Conservation (phyloP, 2,797 vertebrate genomes). For the Mormyrops attenuatus region DNA sequence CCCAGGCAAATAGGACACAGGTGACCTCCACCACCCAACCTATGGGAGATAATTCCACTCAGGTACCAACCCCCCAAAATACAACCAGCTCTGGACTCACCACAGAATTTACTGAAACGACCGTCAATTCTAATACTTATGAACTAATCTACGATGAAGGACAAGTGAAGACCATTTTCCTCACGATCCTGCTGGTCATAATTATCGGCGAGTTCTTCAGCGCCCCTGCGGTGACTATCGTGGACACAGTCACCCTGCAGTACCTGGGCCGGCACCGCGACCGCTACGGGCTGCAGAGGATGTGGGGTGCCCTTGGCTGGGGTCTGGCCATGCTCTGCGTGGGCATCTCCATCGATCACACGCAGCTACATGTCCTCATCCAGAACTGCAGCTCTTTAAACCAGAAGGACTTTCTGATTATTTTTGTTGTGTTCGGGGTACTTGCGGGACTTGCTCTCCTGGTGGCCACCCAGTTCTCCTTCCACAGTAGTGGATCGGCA, state of each 20-base stretch:
- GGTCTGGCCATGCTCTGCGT: constrained; percentile 91
- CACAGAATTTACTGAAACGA: constrained; percentile 23
- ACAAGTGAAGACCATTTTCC: constrained; percentile 84
- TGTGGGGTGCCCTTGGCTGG: constrained; percentile 99
- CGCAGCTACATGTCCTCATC: constrained; percentile 58
- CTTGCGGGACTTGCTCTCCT: constrained; percentile 81
- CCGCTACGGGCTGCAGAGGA: constrained; percentile 90
- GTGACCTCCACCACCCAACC: background rate
- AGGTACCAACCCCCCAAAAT: constrained; percentile 8
- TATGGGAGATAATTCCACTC: constrained; percentile 29
- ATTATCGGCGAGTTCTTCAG: constrained; percentile 98
- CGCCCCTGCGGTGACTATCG: constrained; percentile 90
- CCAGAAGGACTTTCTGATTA: constrained; percentile 84
- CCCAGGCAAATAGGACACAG: background rate
- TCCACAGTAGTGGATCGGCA: constrained; percentile 56
- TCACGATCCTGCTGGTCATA: constrained; percentile 85
- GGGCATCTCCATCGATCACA: constrained; percentile 93
- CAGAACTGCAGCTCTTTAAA: constrained; percentile 69
- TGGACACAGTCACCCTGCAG: constrained; percentile 91
- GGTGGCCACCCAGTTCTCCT: constrained; percentile 88
- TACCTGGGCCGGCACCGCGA: constrained; percentile 86
- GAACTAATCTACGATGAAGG: constrained; percentile 63
- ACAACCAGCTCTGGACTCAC: background rate
- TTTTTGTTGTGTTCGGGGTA: constrained; percentile 90
- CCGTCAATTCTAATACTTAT: constrained; percentile 44